Evolutionary conservation across 2,888 invertebrate genomes (phyloP).

Genomic region (Aphidoletes aphidimyza): DNA sequence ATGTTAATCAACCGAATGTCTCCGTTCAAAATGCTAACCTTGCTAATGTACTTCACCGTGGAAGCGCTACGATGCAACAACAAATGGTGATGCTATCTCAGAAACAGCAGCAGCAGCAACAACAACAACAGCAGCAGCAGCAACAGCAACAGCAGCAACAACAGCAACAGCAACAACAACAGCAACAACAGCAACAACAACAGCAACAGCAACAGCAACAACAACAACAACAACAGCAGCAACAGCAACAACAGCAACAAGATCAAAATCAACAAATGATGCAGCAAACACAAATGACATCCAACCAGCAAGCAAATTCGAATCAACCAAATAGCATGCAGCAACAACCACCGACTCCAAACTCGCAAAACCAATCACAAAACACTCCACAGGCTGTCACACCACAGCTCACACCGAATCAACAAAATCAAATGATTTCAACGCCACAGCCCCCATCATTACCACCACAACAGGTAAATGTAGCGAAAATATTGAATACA

Average conservation of each 20-base stretch:
- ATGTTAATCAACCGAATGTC: slow-evolving; percentile 67
- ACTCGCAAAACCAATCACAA: slow-evolving; percentile 60
- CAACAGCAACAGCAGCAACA: slow-evolving; percentile 59
- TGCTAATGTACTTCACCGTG: slow-evolving; percentile 67
- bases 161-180: slow-evolving; percentile 59
- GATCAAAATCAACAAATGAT: slow-evolving; percentile 61
- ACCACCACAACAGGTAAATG: slow-evolving; percentile 34
- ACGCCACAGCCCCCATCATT: slow-evolving; percentile 43
- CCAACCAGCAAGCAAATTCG: slow-evolving; percentile 60
- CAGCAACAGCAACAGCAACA: slow-evolving; percentile 58
- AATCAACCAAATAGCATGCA: slow-evolving; percentile 43
- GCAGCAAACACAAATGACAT: slow-evolving; percentile 55
- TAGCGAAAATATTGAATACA: no score
- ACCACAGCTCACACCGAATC: slow-evolving; percentile 30
- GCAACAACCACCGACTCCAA: slow-evolving; percentile 68
- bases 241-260: slow-evolving; percentile 58
- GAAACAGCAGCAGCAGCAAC: slow-evolving; percentile 16
- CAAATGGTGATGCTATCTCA: slow-evolving; percentile 65
- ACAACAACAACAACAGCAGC: slow-evolving; percentile 60
- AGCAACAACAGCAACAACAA: slow-evolving; percentile 61
- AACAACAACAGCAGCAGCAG: slow-evolving; percentile 63
- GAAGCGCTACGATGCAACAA: not conserved
- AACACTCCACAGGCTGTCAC: not conserved
- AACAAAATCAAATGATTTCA: slow-evolving; percentile 3
- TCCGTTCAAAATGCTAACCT: slow-evolving; percentile 70